Conservation (phyloP, 2,797 vertebrate genomes). For the Furcifer pardalis region DNA sequence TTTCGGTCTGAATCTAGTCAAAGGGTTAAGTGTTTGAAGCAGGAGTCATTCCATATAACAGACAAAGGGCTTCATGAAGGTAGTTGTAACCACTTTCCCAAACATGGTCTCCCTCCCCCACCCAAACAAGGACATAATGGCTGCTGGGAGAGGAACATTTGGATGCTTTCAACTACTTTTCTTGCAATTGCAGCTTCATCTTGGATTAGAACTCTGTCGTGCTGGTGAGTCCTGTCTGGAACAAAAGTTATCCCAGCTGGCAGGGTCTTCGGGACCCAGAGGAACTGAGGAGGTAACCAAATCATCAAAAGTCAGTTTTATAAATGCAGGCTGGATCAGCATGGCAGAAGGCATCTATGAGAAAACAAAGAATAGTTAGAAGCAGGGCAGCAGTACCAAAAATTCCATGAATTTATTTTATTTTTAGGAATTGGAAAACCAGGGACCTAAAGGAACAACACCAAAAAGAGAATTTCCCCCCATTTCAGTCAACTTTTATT, state of each 20-base stretch:
- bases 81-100: background rate
- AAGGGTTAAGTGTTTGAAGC: background rate
- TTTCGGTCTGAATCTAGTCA: background rate
- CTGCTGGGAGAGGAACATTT: background rate
- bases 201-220: constrained; percentile 78
- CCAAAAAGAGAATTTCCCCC: background rate
- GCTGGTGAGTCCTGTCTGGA: constrained; percentile 83
- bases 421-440: too few species aligned
- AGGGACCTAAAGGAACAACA: background rate
- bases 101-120: background rate
- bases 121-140: background rate
- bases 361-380: background rate
- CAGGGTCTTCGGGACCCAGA: constrained; percentile 84
- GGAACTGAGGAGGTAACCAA: constrained; percentile 85
- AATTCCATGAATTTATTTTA: background rate
- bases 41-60: background rate
- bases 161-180: constrained; percentile 36
- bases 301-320: constrained; percentile 84
- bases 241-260: constrained; percentile 89
- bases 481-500: background rate
- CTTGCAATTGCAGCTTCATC: constrained; percentile 36
- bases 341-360: constrained; percentile 62
- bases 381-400: background rate
- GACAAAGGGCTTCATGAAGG: background rate
- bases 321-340: constrained; percentile 76